These are phyloP conservation scores for Daktulosphaira vitifoliae DNA, from an alignment of 1,140 invertebrate genomes.

Conservation along the genomic window DNA sequence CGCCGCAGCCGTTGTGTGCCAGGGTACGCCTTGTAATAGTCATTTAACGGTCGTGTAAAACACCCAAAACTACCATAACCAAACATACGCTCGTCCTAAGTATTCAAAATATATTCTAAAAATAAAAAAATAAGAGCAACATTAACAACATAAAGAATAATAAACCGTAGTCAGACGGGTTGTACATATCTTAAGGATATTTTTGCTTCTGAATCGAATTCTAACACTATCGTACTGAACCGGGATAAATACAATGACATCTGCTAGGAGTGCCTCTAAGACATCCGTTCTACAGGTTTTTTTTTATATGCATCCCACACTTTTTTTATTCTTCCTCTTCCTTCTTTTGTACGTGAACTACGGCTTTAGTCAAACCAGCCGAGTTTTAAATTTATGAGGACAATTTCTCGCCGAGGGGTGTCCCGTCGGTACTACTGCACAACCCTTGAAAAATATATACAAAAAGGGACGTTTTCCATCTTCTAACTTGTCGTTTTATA, in stretches of 20 bases:
- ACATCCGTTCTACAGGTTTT: slow-evolving; percentile 20
- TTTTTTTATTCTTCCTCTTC: not conserved
- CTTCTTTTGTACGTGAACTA: not conserved
- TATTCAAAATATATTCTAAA: no score
- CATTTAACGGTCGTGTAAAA: slow-evolving; percentile 31
- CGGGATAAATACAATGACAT: slow-evolving; percentile 30
- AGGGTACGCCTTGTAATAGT: slow-evolving; percentile 11
- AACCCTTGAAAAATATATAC: not conserved
- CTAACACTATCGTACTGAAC: no score
- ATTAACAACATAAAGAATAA: not conserved
- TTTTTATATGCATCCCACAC: slow-evolving; percentile 17
- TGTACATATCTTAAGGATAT: not conserved
- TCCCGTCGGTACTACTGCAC: not conserved
- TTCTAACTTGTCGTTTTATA: slow-evolving; percentile 21
- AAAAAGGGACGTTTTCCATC: slow-evolving; percentile 21
- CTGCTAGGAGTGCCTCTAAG: slow-evolving; percentile 23
- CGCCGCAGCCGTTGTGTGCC: not conserved
- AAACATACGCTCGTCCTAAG: not conserved
- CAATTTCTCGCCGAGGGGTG: slow-evolving; percentile 29
- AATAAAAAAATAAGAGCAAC: not conserved
- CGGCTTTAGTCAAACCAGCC: slow-evolving; percentile 11
- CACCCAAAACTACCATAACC: not conserved
- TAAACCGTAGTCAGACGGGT: not conserved
- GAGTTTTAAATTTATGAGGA: slow-evolving; percentile 23
- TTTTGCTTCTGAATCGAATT: not conserved